Percentiles rank a stretch among this genome's conserved stretches.
phyloP scores from a whole-genome alignment of 2,113 vertebrate genomes.

The Elachura formosa region DNA sequence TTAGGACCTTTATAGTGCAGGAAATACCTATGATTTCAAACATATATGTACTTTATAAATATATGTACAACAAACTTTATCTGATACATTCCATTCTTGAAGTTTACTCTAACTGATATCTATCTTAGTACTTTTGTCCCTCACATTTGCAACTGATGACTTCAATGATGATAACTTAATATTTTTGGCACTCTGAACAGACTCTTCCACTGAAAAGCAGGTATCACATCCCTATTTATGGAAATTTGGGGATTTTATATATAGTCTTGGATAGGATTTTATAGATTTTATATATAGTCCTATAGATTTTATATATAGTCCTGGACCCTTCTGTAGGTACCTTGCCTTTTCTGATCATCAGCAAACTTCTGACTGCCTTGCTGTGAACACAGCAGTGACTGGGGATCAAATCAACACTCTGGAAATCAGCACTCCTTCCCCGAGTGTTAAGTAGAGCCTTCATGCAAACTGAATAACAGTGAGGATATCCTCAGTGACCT shows the following conservation, averaged over 20 bases:
- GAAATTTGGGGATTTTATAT: neutral
- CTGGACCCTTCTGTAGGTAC: neutral
- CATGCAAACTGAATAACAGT: constrained; percentile 71
- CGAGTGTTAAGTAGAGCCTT: constrained; percentile 73
- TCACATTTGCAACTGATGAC: neutral
- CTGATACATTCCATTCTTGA: neutral
- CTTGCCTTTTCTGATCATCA: neutral
- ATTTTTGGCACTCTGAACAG: neutral
- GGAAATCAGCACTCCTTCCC: constrained; percentile 62
- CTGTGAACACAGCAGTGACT: neutral
- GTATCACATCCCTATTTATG: neutral
- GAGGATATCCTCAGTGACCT: constrained; percentile 73
- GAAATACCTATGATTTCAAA: neutral
- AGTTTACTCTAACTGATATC: neutral
- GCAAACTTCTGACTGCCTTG: neutral
- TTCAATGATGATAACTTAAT: neutral
- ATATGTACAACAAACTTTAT: neutral
- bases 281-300: no score
- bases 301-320: neutral
- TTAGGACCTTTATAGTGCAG: neutral
- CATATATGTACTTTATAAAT: neutral
- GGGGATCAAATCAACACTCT: constrained; percentile 55
- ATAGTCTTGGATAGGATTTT: neutral
- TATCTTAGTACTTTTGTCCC: neutral
- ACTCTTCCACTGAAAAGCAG: neutral